Percentiles rank a stretch among this genome's conserved stretches.
These are phyloP conservation scores for Hydractinia symbiolongicarpus DNA, from an alignment of 30 jellyfish, hydroid and myxozoan genomes.

Conservation along the genomic window DNA sequence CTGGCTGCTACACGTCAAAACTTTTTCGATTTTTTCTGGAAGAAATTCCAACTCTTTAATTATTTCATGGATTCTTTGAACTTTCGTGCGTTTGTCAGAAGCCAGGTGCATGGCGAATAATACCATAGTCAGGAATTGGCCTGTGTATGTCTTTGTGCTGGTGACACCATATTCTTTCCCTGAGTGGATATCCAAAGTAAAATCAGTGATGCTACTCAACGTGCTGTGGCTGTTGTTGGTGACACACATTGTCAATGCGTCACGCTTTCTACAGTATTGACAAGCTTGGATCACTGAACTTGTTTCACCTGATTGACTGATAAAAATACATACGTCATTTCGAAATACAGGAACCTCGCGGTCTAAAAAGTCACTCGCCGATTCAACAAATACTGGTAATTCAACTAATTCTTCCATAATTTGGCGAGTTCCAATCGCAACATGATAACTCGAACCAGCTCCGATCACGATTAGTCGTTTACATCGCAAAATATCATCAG, in stretches of 20 bases:
- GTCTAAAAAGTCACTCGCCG: conserved; percentile 93
- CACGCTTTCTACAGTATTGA: conserved; percentile 67
- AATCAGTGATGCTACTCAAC: conserved; percentile 66
- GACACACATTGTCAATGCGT: conserved; percentile 83
- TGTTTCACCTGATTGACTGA: conserved; percentile 97
- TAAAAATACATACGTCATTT: conserved; percentile 86
- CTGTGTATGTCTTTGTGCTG: conserved; percentile 89
- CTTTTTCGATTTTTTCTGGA: conserved; percentile 60
- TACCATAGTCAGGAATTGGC: conserved; percentile 72
- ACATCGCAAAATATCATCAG: conserved; percentile 70
- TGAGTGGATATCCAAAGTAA: conserved; percentile 82
- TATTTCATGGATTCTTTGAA: conserved; percentile 42
- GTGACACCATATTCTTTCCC: conserved; percentile 88
- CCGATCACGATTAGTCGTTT: conserved; percentile 77
- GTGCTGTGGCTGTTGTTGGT: conserved; percentile 77
- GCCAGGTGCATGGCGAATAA: conserved; percentile 80
- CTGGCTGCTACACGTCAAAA: conserved; percentile 34
- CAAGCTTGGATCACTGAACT: conserved; percentile 50
- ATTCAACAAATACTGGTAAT: conserved; percentile 93
- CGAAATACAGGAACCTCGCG: conserved; percentile 85
- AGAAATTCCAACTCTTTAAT: conserved; percentile 50
- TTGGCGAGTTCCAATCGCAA: conserved; percentile 90
- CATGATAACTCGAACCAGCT: conserved; percentile 89
- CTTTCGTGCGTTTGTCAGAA: conserved; percentile 55
- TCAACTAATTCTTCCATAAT: conserved; percentile 77